Evolutionary conservation across 2,113 vertebrate genomes (phyloP).

Genomic region (Istiophorus platypterus): DNA sequence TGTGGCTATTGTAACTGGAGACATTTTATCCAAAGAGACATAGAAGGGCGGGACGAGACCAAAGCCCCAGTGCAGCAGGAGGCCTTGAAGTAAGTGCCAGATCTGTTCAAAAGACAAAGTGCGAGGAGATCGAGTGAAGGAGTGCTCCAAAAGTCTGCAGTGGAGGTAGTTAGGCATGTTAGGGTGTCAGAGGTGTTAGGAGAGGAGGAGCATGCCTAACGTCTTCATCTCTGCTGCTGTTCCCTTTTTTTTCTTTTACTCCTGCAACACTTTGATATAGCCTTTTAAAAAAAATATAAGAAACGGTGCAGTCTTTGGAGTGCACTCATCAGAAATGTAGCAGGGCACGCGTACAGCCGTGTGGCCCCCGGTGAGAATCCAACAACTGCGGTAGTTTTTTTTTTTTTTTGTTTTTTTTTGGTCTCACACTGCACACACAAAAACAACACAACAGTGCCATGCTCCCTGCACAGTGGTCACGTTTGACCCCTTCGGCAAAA

Average conservation of each 20-base stretch:
- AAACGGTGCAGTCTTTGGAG: background rate
- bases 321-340: background rate
- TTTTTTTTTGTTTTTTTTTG: no score
- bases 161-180: no score
- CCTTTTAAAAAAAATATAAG: background rate
- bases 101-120: no score
- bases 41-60: no score
- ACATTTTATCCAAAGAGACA: no score
- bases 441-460: no score
- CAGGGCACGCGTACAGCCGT: background rate
- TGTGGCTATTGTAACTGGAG: slow-evolving; percentile 2
- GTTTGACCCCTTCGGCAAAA: slow-evolving; percentile 5
- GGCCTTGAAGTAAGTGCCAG: no score
- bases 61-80: no score
- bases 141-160: no score
- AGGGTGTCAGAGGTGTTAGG: no score
- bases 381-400: slow-evolving; percentile 8
- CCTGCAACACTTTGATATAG: background rate
- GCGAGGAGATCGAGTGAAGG: no score
- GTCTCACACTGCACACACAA: background rate
- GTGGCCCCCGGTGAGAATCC: background rate
- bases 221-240: slow-evolving; percentile 16
- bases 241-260: slow-evolving; percentile 26
- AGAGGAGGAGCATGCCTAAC: background rate
- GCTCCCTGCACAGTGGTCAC: background rate